These are phyloP conservation scores for Microtus pennsylvanicus DNA, from an alignment of 2,113 vertebrate species.

Conservation along the genomic window DNA sequence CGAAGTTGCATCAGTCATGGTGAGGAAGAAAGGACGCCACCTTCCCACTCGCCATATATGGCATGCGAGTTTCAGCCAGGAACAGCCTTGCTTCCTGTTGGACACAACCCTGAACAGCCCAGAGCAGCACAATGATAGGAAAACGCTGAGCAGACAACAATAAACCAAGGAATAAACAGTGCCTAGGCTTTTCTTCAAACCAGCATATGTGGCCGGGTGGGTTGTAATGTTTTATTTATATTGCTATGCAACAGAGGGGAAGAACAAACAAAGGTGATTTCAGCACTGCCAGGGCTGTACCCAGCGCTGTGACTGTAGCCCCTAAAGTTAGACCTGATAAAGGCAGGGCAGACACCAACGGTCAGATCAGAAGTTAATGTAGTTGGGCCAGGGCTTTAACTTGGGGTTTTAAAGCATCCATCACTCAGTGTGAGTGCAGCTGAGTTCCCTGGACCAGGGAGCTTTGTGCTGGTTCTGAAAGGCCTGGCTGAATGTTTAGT, in stretches of 20 bases:
- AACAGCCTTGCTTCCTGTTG: conserved; percentile 68
- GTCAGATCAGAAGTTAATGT: neutral
- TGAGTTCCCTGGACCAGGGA: conserved; percentile 1
- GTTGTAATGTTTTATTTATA: conserved; percentile 77
- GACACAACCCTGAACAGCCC: neutral
- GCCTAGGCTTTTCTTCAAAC: conserved; percentile 67
- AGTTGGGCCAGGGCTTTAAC: conserved; percentile 10
- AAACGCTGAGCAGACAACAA: conserved; percentile 75
- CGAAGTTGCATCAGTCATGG: neutral
- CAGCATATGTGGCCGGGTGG: conserved; percentile 62
- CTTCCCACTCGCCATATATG: conserved; percentile 70
- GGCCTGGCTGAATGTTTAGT: conserved; percentile 43
- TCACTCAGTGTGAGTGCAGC: neutral
- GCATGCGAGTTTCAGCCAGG: conserved; percentile 57
- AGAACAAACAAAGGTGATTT: conserved; percentile 65
- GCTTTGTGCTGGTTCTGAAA: neutral
- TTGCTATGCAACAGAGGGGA: conserved; percentile 76
- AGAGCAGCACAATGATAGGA: conserved; percentile 73
- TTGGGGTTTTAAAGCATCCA: conserved; percentile 59
- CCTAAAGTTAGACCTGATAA: conserved; percentile 48
- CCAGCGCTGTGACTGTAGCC: neutral
- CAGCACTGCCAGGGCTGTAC: conserved; percentile 38
- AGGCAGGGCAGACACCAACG: neutral
- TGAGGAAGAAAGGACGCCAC: conserved; percentile 20
- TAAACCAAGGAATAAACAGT: conserved; percentile 76